Evolutionary conservation across 1,140 invertebrate species (phyloP).

Genomic region (Idris sp.): DNA sequence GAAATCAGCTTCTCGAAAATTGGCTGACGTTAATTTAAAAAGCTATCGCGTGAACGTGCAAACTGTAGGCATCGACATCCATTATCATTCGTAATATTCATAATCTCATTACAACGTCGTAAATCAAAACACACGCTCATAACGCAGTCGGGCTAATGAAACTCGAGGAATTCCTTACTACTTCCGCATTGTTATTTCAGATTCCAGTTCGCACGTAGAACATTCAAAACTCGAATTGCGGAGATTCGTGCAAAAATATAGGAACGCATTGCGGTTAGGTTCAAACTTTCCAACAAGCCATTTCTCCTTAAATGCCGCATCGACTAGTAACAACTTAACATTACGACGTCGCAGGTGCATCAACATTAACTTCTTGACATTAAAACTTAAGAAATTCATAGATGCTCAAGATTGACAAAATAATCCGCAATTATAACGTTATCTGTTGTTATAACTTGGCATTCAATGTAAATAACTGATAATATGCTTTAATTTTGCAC

Average conservation of each 20-base stretch:
- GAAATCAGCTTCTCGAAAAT: conserved; percentile 16
- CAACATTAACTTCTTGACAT: conserved; percentile 57
- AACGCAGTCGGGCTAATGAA: conserved; percentile 49
- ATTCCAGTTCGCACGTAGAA: conserved; percentile 44
- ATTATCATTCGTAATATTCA: conserved; percentile 60
- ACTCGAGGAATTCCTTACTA: conserved; percentile 50
- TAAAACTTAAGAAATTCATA: conserved; percentile 55
- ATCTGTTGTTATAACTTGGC: no score
- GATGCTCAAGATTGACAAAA: conserved; percentile 39
- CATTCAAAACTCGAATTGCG: conserved; percentile 24
- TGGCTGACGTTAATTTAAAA: conserved; percentile 21
- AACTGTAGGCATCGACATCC: conserved; percentile 18
- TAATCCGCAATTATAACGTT: conserved; percentile 26
- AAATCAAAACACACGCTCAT: conserved; percentile 54
- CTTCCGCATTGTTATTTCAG: conserved; percentile 60
- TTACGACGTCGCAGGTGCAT: conserved; percentile 60
- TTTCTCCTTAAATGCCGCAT: conserved; percentile 38
- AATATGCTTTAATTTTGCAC: no score
- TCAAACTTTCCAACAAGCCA: conserved; percentile 44
- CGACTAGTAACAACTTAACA: conserved; percentile 52
- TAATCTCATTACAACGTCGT: conserved; percentile 56
- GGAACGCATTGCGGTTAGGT: conserved; percentile 54
- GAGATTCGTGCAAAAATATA: conserved; percentile 34
- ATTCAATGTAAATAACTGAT: no score
- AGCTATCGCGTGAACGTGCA: conserved; percentile 39